A percentile compares a stretch with the other conserved stretches of the same genome.
These are phyloP conservation scores for Oscheius sp. DNA, from an alignment of 2,888 invertebrate species.

Conservation along the genomic window DNA sequence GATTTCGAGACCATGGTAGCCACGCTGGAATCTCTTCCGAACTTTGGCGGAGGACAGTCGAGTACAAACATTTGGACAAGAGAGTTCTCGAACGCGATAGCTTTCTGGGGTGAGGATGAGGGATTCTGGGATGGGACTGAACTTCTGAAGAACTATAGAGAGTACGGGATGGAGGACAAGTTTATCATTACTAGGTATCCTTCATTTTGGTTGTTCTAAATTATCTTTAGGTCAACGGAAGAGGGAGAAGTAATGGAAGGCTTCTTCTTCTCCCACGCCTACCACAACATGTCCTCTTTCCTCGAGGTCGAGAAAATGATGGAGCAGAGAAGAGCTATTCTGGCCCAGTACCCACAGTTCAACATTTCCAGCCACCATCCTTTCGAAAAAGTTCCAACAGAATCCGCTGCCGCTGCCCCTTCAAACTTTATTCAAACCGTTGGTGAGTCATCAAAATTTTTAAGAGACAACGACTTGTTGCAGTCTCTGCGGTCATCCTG, in stretches of 20 bases:
- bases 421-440: slow-evolving; percentile 63
- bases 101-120: slow-evolving; percentile 68
- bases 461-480: slow-evolving; percentile 21
- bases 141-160: slow-evolving; percentile 64
- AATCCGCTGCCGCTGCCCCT: slow-evolving; percentile 70
- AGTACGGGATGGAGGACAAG: slow-evolving; percentile 56
- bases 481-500: slow-evolving; percentile 67
- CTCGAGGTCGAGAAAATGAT: slow-evolving; percentile 67
- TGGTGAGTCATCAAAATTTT: neutral
- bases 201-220: neutral
- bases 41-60: slow-evolving; percentile 57
- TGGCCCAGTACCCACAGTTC: slow-evolving; percentile 60
- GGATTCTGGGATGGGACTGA: slow-evolving; percentile 60
- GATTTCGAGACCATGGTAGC: slow-evolving; percentile 63
- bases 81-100: slow-evolving; percentile 60
- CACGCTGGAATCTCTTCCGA: slow-evolving; percentile 60
- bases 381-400: slow-evolving; percentile 67
- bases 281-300: slow-evolving; percentile 67
- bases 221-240: neutral
- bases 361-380: slow-evolving; percentile 69
- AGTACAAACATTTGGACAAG: slow-evolving; percentile 67
- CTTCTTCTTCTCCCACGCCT: slow-evolving; percentile 68
- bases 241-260: slow-evolving; percentile 56
- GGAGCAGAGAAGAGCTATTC: slow-evolving; percentile 52
- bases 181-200: slow-evolving; percentile 51